Conservation (phyloP, 2,797 vertebrate genomes). For the Eulemur coronatus region DNA sequence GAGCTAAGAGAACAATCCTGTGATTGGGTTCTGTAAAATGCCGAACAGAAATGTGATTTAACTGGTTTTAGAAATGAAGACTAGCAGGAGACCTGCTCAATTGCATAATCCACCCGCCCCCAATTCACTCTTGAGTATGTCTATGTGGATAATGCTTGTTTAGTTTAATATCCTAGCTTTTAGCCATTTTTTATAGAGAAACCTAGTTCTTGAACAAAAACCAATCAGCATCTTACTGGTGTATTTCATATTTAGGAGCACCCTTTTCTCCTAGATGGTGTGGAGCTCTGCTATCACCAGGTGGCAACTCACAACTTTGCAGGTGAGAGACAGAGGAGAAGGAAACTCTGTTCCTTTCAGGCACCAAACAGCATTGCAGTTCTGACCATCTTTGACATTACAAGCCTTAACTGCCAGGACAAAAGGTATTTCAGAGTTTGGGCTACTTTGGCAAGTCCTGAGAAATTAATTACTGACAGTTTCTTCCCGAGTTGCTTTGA, state of each 20-base stretch:
- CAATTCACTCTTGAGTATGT: neutral
- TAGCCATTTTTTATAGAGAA: neutral
- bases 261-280: neutral
- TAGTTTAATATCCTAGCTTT: neutral
- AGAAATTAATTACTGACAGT: neutral
- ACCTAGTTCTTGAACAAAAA: neutral
- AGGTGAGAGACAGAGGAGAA: neutral
- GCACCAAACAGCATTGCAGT: neutral
- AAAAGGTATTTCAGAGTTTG: neutral
- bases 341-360: neutral
- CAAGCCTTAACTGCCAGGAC: neutral
- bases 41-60: neutral
- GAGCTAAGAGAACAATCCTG: neutral
- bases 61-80: neutral
- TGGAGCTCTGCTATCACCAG: conserved; percentile 58
- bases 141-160: neutral
- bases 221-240: neutral
- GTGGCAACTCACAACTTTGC: conserved; percentile 30
- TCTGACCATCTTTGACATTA: neutral
- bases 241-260: neutral
- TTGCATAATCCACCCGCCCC: neutral
- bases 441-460: neutral
- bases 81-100: neutral
- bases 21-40: neutral
- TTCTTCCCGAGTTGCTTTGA: neutral